These are phyloP conservation scores for Cynodonichthys magdalenae DNA, from an alignment of 2,797 vertebrate species.

Conservation along the genomic window DNA sequence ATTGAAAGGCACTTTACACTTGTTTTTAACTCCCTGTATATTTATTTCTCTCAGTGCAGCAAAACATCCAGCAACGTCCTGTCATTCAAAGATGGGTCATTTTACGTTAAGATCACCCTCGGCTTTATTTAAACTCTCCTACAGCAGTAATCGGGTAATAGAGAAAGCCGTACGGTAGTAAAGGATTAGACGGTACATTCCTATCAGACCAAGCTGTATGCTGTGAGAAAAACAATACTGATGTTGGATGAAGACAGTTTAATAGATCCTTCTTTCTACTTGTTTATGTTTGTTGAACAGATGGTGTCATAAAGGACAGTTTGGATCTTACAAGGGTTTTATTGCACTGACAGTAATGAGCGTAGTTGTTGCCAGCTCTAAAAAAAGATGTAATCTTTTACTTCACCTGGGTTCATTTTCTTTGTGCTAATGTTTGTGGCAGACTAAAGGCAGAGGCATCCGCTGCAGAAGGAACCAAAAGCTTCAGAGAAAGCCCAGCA, in stretches of 20 bases:
- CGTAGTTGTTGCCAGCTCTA: not conserved
- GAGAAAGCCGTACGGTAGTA: too few relatives aligned
- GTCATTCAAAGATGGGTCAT: not conserved
- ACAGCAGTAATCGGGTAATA: not conserved
- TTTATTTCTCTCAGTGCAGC: not conserved
- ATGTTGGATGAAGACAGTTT: not conserved
- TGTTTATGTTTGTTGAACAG: conserved; percentile 4
- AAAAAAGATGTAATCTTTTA: not conserved
- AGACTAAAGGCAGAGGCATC: not conserved
- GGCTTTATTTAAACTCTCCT: too few relatives aligned
- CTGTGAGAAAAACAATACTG: not conserved
- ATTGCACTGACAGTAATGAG: conserved; percentile 1
- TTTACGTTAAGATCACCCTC: not conserved
- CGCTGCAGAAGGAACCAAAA: not conserved
- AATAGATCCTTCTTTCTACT: not conserved
- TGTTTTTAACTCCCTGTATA: not conserved
- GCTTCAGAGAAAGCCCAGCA: not conserved
- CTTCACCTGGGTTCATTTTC: not conserved
- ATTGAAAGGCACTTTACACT: conserved; percentile 1
- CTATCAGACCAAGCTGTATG: not conserved
- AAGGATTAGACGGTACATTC: not conserved
- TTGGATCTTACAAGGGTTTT: conserved; percentile 3
- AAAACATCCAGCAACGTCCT: not conserved
- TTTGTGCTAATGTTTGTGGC: not conserved
- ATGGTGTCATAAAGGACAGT: conserved; percentile 1